Evolutionary conservation across 2,113 vertebrate genomes (phyloP).

Genomic region (Myotis brandtii): DNA sequence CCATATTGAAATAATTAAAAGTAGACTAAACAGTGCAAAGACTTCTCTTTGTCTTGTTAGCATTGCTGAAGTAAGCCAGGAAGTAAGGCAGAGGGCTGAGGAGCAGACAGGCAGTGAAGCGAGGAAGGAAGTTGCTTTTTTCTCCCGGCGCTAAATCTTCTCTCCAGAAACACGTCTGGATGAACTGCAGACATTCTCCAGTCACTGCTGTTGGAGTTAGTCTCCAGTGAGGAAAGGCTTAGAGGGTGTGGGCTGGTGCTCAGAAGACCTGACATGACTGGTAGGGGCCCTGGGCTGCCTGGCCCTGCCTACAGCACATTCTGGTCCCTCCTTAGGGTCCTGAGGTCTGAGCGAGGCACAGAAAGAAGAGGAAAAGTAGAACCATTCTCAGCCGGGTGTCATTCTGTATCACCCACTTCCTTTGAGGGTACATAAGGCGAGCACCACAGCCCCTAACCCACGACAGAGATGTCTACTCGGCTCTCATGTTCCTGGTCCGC

Average conservation of each 20-base stretch:
- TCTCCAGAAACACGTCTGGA: not conserved
- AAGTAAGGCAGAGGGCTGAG: not conserved
- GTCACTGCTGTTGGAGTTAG: not conserved
- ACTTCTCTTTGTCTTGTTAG: constrained; percentile 30
- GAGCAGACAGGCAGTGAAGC: not conserved
- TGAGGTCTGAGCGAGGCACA: not conserved
- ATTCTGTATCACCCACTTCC: not conserved
- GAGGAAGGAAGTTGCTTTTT: not conserved
- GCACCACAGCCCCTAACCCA: not conserved
- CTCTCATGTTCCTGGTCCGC: not conserved
- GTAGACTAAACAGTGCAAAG: constrained; percentile 48
- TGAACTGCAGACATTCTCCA: not conserved
- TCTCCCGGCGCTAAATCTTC: not conserved
- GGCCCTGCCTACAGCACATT: not conserved
- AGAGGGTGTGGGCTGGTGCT: not conserved
- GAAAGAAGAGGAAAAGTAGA: not conserved
- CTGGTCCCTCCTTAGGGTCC: not conserved
- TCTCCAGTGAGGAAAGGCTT: not conserved
- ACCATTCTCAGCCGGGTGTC: not conserved
- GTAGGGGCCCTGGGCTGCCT: not conserved
- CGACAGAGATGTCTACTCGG: fast-evolving
- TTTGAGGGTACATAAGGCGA: not conserved
- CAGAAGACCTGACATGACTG: not conserved
- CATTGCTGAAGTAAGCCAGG: not conserved
- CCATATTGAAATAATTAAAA: constrained; percentile 61